phyloP scores from a whole-genome alignment of 2,113 vertebrate genomes.

The Sterna hirundo region DNA sequence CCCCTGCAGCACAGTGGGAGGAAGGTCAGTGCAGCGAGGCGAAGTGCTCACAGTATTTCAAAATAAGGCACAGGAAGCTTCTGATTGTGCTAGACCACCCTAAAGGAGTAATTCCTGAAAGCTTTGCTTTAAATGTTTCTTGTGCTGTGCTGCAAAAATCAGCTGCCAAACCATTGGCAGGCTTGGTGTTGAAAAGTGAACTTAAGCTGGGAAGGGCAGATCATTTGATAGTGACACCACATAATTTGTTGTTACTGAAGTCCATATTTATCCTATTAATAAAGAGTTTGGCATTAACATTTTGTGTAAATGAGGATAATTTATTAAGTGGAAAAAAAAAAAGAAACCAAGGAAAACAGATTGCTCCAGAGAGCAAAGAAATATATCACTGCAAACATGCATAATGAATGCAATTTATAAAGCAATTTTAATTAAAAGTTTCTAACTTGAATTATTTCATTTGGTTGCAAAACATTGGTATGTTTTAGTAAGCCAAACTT shows the following conservation, averaged over 20 bases:
- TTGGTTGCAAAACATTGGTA: not conserved
- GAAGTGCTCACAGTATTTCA: not conserved
- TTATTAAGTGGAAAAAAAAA: slow-evolving; percentile 30
- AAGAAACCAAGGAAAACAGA: slow-evolving; percentile 55
- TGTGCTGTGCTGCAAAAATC: not conserved
- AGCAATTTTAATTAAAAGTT: slow-evolving; percentile 57
- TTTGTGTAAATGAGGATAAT: slow-evolving; percentile 61
- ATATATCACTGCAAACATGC: slow-evolving; percentile 57
- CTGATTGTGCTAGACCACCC: not conserved
- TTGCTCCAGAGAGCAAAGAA: slow-evolving; percentile 51
- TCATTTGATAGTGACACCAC: not conserved
- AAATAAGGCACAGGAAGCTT: not conserved
- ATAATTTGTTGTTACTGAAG: slow-evolving; percentile 45
- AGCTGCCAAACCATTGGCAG: not conserved
- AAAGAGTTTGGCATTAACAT: slow-evolving; percentile 12
- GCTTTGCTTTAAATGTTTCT: not conserved
- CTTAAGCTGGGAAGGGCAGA: slow-evolving; percentile 12
- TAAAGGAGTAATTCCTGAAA: not conserved
- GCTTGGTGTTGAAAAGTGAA: not conserved
- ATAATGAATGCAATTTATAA: slow-evolving; percentile 63
- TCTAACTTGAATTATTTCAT: slow-evolving; percentile 3
- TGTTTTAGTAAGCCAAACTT: not conserved
- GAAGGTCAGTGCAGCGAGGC: fast-evolving
- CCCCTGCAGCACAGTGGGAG: not conserved
- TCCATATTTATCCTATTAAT: slow-evolving; percentile 62